A percentile compares a stretch with the other conserved stretches of the same genome.
Evolutionary conservation across 1,140 invertebrate genomes (phyloP).

Genomic region (Diabrotica undecimpunctata): DNA sequence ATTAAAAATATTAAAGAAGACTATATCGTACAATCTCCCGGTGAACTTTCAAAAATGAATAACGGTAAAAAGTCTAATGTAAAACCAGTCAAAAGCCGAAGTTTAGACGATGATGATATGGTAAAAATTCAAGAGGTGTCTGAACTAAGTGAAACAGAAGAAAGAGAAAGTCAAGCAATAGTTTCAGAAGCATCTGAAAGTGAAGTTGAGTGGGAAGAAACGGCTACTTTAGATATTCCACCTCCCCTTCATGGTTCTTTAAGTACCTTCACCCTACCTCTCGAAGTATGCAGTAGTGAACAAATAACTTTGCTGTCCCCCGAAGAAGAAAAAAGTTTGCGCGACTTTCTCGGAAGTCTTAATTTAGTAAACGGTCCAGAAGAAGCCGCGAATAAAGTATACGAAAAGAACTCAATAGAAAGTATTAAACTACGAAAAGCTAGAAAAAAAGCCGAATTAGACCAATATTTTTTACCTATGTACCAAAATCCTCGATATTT

Average conservation of each 20-base stretch:
- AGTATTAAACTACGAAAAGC: slow-evolving; percentile 44
- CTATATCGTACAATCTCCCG: slow-evolving; percentile 8
- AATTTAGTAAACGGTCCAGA: slow-evolving; percentile 51
- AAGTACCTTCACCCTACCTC: slow-evolving; percentile 39
- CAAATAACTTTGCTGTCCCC: slow-evolving; percentile 42
- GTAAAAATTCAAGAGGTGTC: slow-evolving; percentile 53
- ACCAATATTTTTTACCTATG: slow-evolving; percentile 54
- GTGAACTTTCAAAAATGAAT: slow-evolving; percentile 11
- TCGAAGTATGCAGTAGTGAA: slow-evolving; percentile 36
- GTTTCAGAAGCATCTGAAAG: slow-evolving; percentile 55
- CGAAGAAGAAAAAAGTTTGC: slow-evolving; percentile 50
- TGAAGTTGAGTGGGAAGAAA: slow-evolving; percentile 54
- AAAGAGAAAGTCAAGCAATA: slow-evolving; percentile 46
- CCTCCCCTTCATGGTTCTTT: slow-evolving; percentile 3
- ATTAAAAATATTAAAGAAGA: slow-evolving; percentile 5
- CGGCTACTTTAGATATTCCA: slow-evolving; percentile 28
- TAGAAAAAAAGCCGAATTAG: slow-evolving; percentile 55
- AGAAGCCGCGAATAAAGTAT: slow-evolving; percentile 32
- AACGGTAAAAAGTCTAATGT: slow-evolving; percentile 30
- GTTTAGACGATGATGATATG: slow-evolving; percentile 54
- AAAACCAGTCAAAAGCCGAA: slow-evolving; percentile 52
- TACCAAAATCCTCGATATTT: slow-evolving; percentile 56
- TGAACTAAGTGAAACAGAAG: slow-evolving; percentile 41
- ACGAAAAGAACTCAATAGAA: slow-evolving; percentile 31
- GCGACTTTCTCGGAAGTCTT: slow-evolving; percentile 58